Percentiles rank a stretch among this genome's conserved stretches.
Conservation (phyloP, 2,797 vertebrate genomes). For the Thaleichthys pacificus region DNA sequence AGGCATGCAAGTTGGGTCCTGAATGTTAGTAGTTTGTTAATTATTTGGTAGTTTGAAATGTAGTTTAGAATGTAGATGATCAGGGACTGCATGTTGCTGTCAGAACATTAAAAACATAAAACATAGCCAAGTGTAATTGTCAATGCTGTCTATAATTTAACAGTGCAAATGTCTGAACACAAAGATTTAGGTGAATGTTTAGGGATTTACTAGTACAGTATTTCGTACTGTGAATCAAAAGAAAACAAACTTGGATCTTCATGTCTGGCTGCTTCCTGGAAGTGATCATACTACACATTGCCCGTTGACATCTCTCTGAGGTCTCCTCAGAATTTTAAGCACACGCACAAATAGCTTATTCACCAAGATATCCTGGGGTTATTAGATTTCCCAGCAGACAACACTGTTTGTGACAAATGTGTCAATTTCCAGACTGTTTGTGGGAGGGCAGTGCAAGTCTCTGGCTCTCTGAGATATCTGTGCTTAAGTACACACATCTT, state of each 20-base stretch:
- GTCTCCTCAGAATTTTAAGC: constrained; percentile 65
- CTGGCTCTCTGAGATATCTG: constrained; percentile 50
- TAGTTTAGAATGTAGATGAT: too few species aligned
- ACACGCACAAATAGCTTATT: constrained; percentile 63
- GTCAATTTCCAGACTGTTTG: constrained; percentile 61
- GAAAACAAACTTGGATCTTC: constrained; percentile 61
- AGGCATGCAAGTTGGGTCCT: constrained; percentile 24
- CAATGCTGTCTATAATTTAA: too few species aligned
- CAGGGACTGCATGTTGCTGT: too few species aligned
- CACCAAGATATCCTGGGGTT: constrained; percentile 68
- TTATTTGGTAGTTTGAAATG: too few species aligned
- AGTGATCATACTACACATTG: constrained; percentile 62
- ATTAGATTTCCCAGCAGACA: constrained; percentile 72
- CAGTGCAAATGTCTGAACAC: too few species aligned
- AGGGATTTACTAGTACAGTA: not conserved
- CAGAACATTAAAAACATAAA: too few species aligned
- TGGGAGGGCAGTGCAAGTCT: constrained; percentile 15
- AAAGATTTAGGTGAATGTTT: too few species aligned
- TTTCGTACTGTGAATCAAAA: not conserved
- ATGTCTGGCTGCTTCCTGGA: constrained; percentile 62
- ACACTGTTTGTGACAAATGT: constrained; percentile 70
- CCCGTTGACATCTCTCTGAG: constrained; percentile 65
- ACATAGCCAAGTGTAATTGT: too few species aligned
- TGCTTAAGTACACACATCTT: constrained; percentile 55
- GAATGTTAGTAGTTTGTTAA: too few species aligned